phyloP scores from a whole-genome alignment of 2,797 vertebrate genomes.

The Toxotes lorentzi region DNA sequence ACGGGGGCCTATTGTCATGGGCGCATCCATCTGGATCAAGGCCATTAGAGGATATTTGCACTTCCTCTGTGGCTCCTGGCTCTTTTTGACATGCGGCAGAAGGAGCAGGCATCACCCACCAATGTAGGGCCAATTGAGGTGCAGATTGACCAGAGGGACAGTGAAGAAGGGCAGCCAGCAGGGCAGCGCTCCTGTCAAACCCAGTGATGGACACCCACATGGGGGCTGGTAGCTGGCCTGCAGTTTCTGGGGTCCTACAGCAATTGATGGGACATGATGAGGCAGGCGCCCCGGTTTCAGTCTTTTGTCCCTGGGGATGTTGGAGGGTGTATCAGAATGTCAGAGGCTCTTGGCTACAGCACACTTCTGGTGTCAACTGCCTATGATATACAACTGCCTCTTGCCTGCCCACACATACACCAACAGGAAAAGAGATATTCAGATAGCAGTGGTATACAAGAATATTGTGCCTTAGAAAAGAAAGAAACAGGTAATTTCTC shows the following conservation, averaged over 20 bases:
- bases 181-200: slow-evolving; percentile 82
- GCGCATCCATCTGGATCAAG: slow-evolving; percentile 89
- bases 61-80: slow-evolving; percentile 86
- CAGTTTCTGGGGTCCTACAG: slow-evolving; percentile 63
- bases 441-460: slow-evolving; percentile 2
- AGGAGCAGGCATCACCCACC: slow-evolving; percentile 81
- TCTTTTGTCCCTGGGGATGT: slow-evolving; percentile 79
- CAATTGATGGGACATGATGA: slow-evolving; percentile 78
- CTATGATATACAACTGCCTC: slow-evolving; percentile 65
- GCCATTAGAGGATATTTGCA: slow-evolving; percentile 90
- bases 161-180: slow-evolving; percentile 74
- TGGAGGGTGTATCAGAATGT: slow-evolving; percentile 80
- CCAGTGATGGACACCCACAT: slow-evolving; percentile 81
- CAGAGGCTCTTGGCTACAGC: slow-evolving; percentile 73
- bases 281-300: slow-evolving; percentile 65
- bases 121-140: slow-evolving; percentile 83
- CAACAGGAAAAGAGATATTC: slow-evolving; percentile 27
- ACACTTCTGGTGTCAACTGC: slow-evolving; percentile 81
- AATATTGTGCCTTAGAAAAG: not conserved
- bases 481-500: not conserved
- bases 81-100: slow-evolving; percentile 88
- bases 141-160: slow-evolving; percentile 83
- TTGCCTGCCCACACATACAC: slow-evolving; percentile 51
- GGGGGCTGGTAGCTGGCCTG: slow-evolving; percentile 71
- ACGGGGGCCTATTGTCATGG: slow-evolving; percentile 87